These are phyloP conservation scores for Scytalopus superciliaris DNA, from an alignment of 2,113 vertebrate species.

Conservation along the genomic window DNA sequence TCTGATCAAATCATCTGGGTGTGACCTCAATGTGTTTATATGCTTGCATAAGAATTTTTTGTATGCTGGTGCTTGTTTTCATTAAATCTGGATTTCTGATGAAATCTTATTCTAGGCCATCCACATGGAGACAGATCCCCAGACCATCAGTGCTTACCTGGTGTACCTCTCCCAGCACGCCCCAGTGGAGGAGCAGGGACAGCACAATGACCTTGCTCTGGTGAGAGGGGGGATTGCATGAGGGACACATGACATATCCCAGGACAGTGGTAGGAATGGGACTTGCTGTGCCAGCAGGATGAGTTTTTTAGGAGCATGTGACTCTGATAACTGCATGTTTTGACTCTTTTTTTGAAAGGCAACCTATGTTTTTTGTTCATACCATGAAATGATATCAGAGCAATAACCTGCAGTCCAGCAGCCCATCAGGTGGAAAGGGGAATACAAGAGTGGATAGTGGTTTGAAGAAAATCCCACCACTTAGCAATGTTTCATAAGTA, in stretches of 20 bases:
- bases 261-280: background rate
- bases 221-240: constrained; percentile 68
- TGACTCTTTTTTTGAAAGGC: background rate
- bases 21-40: rapidly evolving
- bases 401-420: background rate
- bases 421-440: background rate
- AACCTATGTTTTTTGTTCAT: background rate
- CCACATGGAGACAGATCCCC: constrained; percentile 96
- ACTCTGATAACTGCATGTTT: background rate
- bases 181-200: constrained; percentile 91
- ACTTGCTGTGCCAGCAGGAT: background rate
- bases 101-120: constrained; percentile 80
- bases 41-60: background rate
- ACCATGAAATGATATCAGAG: background rate
- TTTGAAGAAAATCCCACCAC: background rate
- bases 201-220: constrained; percentile 93
- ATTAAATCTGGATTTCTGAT: background rate
- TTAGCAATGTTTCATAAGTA: background rate
- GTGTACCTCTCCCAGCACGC: constrained; percentile 97
- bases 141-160: constrained; percentile 95
- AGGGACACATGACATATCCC: background rate
- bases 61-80: background rate
- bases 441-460: background rate
- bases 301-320: background rate
- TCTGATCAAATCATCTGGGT: background rate